Evolutionary conservation across 2,888 invertebrate species (phyloP).

Genomic region (Lamellibrachia satsuma): DNA sequence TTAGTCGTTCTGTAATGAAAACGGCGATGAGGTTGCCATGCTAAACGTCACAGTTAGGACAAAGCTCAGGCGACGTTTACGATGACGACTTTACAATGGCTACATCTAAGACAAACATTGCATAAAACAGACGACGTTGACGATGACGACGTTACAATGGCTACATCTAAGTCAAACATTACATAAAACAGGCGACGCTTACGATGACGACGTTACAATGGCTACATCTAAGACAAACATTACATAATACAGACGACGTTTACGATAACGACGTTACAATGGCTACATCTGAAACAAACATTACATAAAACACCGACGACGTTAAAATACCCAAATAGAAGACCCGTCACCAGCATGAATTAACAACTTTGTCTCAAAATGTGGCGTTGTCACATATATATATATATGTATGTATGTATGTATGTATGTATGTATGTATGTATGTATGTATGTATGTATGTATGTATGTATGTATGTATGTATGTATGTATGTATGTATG

Average conservation of each 20-base stretch:
- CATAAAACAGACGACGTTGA: too few relatives aligned
- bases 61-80: background rate
- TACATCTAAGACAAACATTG: background rate
- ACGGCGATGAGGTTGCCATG: background rate
- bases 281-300: background rate
- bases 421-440: too few relatives aligned
- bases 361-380: too few relatives aligned
- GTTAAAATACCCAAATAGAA: too few relatives aligned
- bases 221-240: background rate
- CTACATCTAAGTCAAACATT: background rate
- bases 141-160: background rate
- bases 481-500: too few relatives aligned
- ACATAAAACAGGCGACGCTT: too few relatives aligned
- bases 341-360: too few relatives aligned
- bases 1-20: background rate
- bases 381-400: too few relatives aligned
- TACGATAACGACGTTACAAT: background rate
- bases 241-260: too few relatives aligned
- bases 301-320: background rate
- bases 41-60: background rate
- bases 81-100: background rate
- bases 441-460: too few relatives aligned
- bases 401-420: too few relatives aligned
- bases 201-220: background rate
- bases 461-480: too few relatives aligned